Evolutionary conservation across 2,113 vertebrate genomes (phyloP).

Genomic region (Pionites leucogaster): DNA sequence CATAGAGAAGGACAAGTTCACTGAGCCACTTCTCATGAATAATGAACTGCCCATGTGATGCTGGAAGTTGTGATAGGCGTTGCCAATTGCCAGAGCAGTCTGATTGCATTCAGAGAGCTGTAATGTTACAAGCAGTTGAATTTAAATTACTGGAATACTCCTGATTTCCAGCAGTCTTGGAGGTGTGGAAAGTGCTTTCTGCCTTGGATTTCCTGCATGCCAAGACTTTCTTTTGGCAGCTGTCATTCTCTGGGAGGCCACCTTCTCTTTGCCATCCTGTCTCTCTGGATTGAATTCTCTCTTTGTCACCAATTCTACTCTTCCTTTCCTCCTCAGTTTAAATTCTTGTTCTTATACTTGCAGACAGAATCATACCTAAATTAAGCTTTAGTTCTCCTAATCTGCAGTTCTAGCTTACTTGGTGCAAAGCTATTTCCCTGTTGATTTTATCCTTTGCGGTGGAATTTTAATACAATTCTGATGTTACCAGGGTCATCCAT

Average conservation of each 20-base stretch:
- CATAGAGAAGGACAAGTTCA: not conserved
- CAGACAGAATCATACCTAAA: not conserved
- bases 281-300: not conserved
- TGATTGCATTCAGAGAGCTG: not conserved
- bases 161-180: conserved; percentile 1
- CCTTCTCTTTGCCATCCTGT: not conserved
- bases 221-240: conserved; percentile 16
- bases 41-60: not conserved
- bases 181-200: conserved; percentile 7
- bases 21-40: not conserved
- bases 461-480: not conserved
- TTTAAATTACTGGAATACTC: not conserved
- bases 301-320: not conserved
- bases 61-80: not conserved
- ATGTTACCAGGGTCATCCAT: not conserved
- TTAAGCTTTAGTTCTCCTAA: not conserved
- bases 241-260: conserved; percentile 6
- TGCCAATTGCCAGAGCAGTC: not conserved
- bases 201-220: conserved; percentile 17
- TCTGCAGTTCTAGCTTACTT: not conserved
- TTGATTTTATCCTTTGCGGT: not conserved
- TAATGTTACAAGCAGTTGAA: not conserved
- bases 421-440: not conserved
- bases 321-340: not conserved
- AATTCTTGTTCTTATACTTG: not conserved